Conservation (phyloP, 2,113 vertebrate species). For the Vimba vimba region DNA sequence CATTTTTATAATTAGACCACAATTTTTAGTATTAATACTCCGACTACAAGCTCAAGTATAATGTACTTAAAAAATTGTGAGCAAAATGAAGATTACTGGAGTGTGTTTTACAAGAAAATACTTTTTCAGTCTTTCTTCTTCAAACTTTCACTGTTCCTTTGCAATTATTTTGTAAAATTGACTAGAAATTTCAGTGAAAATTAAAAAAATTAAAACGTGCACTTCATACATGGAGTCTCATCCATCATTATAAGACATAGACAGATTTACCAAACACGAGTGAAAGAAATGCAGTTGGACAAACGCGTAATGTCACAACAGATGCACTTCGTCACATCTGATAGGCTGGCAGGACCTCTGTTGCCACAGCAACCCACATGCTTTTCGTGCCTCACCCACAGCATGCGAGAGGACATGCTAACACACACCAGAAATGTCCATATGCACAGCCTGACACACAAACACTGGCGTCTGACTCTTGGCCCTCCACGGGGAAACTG, state of each 20-base stretch:
- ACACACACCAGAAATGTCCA: background rate
- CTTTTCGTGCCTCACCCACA: slow-evolving; percentile 27
- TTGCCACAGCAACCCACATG: slow-evolving; percentile 44
- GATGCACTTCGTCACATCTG: background rate
- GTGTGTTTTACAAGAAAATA: background rate
- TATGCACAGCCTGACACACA: background rate
- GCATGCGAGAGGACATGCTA: background rate
- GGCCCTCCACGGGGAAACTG: background rate
- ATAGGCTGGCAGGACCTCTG: slow-evolving; percentile 5
- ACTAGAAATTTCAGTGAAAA: background rate
- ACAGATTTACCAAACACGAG: background rate
- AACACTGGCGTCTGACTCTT: background rate
- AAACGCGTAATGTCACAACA: background rate
- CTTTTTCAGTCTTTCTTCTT: background rate
- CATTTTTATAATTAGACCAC: background rate
- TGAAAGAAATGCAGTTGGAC: background rate
- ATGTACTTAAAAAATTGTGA: background rate
- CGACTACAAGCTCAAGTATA: background rate
- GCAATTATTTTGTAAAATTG: background rate
- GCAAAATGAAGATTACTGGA: background rate
- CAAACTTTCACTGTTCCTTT: background rate
- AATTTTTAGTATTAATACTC: background rate
- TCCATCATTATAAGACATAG: background rate
- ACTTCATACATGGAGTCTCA: background rate
- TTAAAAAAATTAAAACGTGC: background rate